These are phyloP conservation scores for Phthorimaea operculella DNA, from an alignment of 1,140 invertebrate genomes.

Conservation along the genomic window DNA sequence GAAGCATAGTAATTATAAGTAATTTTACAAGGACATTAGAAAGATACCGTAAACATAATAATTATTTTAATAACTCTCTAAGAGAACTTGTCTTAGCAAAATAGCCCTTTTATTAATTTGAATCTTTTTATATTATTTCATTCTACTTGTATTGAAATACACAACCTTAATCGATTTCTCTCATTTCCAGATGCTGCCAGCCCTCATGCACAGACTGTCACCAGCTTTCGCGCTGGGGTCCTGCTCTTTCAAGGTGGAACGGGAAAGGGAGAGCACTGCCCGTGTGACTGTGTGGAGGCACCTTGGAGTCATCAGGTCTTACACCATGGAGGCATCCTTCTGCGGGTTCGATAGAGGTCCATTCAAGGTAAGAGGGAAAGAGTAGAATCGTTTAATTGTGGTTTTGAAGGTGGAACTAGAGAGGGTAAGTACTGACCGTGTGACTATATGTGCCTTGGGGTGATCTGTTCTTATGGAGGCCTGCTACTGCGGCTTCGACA, in stretches of 20 bases:
- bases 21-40: no score
- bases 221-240: constrained; percentile 78
- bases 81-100: no score
- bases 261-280: constrained; percentile 84
- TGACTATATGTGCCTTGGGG: constrained; percentile 86
- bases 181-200: constrained; percentile 72
- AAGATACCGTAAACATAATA: no score
- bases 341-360: constrained; percentile 85
- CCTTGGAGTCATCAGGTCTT: constrained; percentile 77
- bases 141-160: no score
- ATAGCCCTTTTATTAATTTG: no score
- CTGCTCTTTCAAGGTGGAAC: constrained; percentile 83
- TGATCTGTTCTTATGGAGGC: constrained; percentile 85
- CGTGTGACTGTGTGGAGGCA: constrained; percentile 88
- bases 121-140: no score
- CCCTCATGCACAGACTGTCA: constrained; percentile 75
- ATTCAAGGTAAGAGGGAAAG: constrained; percentile 75
- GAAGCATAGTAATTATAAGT: no score
- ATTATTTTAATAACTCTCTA: no score
- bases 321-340: constrained; percentile 91
- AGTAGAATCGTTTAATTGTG: no score
- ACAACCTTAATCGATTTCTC: not conserved
- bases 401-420: constrained; percentile 81
- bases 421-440: constrained; percentile 85
- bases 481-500: constrained; percentile 87